These are phyloP conservation scores for Drosophila sturtevanti DNA, from an alignment of 1,140 invertebrate species.

Conservation along the genomic window DNA sequence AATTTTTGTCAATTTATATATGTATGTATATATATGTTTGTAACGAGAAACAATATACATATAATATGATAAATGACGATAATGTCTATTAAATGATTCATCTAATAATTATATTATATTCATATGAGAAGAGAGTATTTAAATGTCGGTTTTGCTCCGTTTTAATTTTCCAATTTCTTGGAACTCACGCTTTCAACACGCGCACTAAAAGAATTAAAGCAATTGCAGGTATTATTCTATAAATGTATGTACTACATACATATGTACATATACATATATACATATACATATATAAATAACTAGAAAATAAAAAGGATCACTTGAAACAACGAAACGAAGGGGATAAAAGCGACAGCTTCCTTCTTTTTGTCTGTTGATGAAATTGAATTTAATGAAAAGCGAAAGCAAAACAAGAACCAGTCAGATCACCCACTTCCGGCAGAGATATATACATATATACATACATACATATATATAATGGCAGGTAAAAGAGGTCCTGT, in stretches of 20 bases:
- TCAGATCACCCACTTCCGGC: constrained; percentile 63
- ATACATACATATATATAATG: constrained; percentile 2
- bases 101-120: too few species aligned
- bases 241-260: constrained; percentile 13
- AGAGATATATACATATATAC: constrained; percentile 45
- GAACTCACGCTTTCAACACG: constrained; percentile 57
- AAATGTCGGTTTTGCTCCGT: neutral
- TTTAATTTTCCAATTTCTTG: neutral
- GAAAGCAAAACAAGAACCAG: constrained; percentile 56
- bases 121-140: neutral
- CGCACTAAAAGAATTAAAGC: constrained; percentile 42
- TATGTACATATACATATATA: neutral
- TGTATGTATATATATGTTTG: too few species aligned
- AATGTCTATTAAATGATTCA: too few species aligned
- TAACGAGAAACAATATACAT: too few species aligned
- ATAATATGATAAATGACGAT: too few species aligned
- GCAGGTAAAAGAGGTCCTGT: too few species aligned
- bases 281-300: neutral
- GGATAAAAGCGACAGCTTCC: constrained; percentile 74
- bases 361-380: constrained; percentile 57
- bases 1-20: too few species aligned
- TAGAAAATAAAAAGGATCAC: constrained; percentile 40
- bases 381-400: constrained; percentile 78
- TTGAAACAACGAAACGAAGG: constrained; percentile 37
- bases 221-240: constrained; percentile 26